Evolutionary conservation across 53 echinoderm and acorn worm species (phyloP), one percentile per base, ranked within the genome.

Genomic region (Apostichopus leukothele): DNA sequence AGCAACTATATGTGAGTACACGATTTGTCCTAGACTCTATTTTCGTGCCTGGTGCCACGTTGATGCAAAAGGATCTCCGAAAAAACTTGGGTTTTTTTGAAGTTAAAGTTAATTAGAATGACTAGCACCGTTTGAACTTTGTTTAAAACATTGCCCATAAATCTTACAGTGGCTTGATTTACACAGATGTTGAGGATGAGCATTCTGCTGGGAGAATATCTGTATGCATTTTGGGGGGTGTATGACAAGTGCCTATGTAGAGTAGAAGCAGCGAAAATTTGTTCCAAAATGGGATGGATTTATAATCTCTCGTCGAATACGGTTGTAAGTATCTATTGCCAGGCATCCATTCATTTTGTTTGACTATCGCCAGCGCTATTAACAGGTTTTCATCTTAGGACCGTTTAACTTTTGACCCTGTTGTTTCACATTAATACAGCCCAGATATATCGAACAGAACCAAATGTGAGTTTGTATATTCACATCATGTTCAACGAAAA

Each of bases 1-100:
- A 59, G 54, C 54, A 81, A 81, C 81, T 81, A 55, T 81, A 81
- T 81, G 81, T 81, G 81, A 81, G 81, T 81, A 7, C 20, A 59
- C 59, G 81, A 71, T 71, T 71, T 71, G 20, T 16, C 16, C 14
- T 71, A 71, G 71, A 71, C 71, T 71, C 6, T 71, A 71, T 71
- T 71, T 71, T 71, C 18, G 18, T 71, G 71, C 71, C 71, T 18
- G 71, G 71, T 71, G 71, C 71, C 71, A 71, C 18, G 13, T 71
- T 71, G 20, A 13, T 71, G 71, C 20, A 19, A 71, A 71, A 6
- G 20, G 13, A 16, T n/a, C 20, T 19, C 20, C 20, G 0, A 13
- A 4, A n/a, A 6, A n/a, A 63, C 20, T 19, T n/a, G 4, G 71
- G 71, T 4, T 81, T 51, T 26, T 26, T 54, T 79, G 79, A 81